Conservation (phyloP, 2,797 vertebrate genomes). For the Catostomus latipinnis region DNA sequence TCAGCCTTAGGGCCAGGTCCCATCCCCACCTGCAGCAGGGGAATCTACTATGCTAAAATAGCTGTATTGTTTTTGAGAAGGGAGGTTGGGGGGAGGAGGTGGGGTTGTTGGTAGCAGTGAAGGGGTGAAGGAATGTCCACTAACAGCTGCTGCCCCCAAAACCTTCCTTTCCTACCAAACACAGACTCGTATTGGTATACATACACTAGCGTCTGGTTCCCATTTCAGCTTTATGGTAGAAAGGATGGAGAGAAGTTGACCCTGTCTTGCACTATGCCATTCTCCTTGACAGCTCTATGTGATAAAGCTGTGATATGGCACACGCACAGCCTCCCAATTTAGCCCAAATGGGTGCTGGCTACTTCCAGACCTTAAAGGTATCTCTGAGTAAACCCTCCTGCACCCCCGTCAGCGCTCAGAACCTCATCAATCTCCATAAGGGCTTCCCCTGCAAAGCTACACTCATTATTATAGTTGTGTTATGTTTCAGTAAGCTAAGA, state of each 20-base stretch:
- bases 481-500: conserved; percentile 45
- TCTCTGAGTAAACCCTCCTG: conserved; percentile 33
- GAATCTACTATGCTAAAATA: conserved; percentile 19
- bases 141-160: conserved; percentile 56
- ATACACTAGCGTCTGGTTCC: conserved; percentile 57
- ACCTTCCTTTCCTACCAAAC: conserved; percentile 41
- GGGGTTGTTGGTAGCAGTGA: conserved; percentile 24
- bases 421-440: conserved; percentile 60
- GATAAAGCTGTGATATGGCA: conserved; percentile 60
- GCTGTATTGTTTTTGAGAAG: conserved; percentile 40
- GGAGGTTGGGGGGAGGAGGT: conserved; percentile 27
- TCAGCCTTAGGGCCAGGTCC: conserved; percentile 32
- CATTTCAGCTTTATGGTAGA: conserved; percentile 53
- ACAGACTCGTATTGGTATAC: conserved; percentile 27
- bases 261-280: conserved; percentile 26
- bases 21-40: conserved; percentile 45
- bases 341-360: conserved; percentile 59
- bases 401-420: conserved; percentile 40
- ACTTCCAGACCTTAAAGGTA: conserved; percentile 44
- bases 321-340: conserved; percentile 57
- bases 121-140: conserved; percentile 41
- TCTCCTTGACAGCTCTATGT: conserved; percentile 58
- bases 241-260: conserved; percentile 49
- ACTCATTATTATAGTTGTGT: conserved; percentile 49
- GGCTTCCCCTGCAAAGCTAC: conserved; percentile 32